A percentile compares a stretch with the other conserved stretches of the same genome.
phyloP scores from a whole-genome alignment of 2,113 vertebrate species.

The Carassius auratus region DNA sequence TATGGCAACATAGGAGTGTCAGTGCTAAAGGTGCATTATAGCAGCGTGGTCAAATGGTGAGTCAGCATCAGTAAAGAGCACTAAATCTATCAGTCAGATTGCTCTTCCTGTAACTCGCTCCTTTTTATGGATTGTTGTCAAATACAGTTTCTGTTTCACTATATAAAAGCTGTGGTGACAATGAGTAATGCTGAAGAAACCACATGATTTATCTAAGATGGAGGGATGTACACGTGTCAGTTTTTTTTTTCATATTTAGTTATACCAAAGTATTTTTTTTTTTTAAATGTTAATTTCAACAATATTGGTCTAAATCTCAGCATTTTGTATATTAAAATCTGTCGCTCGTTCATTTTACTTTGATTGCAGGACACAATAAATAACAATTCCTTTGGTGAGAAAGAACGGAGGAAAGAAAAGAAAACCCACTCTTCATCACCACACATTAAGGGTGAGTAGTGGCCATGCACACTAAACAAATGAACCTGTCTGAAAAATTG shows the following conservation, averaged over 20 bases:
- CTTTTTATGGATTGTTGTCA: neutral
- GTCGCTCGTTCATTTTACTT: neutral
- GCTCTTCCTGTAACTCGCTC: constrained; percentile 55
- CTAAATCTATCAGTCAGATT: constrained; percentile 1
- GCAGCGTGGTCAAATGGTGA: constrained; percentile 22
- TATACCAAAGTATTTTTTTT: neutral
- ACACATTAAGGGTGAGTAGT: constrained; percentile 87
- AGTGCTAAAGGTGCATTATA: constrained; percentile 33
- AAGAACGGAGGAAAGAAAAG: constrained; percentile 94
- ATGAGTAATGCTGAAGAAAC: constrained; percentile 26
- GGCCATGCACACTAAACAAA: neutral
- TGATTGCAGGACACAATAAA: constrained; percentile 91
- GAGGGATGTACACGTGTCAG: neutral
- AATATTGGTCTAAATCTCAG: neutral
- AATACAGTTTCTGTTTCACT: neutral
- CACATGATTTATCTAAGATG: neutral
- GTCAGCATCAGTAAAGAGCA: constrained; percentile 37
- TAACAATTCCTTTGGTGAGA: constrained; percentile 97
- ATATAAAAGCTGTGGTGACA: constrained; percentile 4
- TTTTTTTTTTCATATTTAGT: neutral
- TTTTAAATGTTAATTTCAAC: neutral
- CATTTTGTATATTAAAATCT: neutral
- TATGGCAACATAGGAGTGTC: constrained; percentile 48
- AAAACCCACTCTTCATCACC: constrained; percentile 90
- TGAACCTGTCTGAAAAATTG: neutral